Percentiles rank a stretch among this genome's conserved stretches.
phyloP scores from a whole-genome alignment of 2,888 invertebrate species.

The Drosophila mulleri region DNA sequence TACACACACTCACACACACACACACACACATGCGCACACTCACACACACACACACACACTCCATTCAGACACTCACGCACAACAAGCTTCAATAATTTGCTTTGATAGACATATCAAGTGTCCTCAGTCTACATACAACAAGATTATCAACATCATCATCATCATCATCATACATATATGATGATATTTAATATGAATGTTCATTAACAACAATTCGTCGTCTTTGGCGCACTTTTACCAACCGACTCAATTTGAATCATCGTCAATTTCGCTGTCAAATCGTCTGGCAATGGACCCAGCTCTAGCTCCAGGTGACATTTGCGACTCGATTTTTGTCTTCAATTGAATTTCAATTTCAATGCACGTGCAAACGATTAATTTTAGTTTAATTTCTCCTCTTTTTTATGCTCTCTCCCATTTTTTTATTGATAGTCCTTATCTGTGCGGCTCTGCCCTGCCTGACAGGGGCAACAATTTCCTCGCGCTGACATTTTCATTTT shows the following conservation, averaged over 20 bases:
- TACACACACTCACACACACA: neutral
- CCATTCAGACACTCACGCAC: constrained; percentile 5
- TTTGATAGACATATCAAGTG: constrained; percentile 73
- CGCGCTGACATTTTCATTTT: constrained; percentile 26
- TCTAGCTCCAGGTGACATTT: constrained; percentile 31
- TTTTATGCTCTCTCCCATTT: neutral
- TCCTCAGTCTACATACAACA: constrained; percentile 41
- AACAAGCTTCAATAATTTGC: constrained; percentile 38
- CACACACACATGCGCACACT: neutral
- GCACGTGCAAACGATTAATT: constrained; percentile 73
- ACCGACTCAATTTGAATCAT: constrained; percentile 39
- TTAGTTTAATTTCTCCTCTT: constrained; percentile 30
- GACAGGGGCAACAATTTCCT: constrained; percentile 9
- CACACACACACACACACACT: neutral
- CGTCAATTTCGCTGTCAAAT: constrained; percentile 28
- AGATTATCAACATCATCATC: constrained; percentile 10
- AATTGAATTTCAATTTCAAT: constrained; percentile 45
- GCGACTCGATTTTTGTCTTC: constrained; percentile 1
- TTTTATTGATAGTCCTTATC: constrained; percentile 25
- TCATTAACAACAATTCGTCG: constrained; percentile 19
- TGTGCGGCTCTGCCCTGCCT: neutral
- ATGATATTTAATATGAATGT: constrained; percentile 14
- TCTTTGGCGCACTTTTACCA: constrained; percentile 41
- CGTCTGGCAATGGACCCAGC: constrained; percentile 6
- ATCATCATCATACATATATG: neutral